Base-by-base conservation (phyloP, 2,113 vertebrate species). In the Larimichthys polyactis region DNA sequence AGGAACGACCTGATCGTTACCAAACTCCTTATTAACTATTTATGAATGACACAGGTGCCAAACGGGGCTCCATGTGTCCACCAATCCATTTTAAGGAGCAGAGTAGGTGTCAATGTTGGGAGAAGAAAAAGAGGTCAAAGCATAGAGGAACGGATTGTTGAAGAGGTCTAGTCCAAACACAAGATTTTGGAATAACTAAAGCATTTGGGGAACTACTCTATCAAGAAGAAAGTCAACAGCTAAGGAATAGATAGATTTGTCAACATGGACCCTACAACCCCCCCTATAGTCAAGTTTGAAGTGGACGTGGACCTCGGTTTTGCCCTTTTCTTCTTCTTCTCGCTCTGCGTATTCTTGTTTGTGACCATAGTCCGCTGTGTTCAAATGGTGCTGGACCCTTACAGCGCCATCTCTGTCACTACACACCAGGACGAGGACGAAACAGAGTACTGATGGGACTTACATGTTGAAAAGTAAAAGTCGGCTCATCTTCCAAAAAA, bases 311-410 rank as follows among this genome's bases (percentile, higher is more conserved):
- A 96, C 73, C 89, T 95, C 6, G 95, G 95, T 3, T 95, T 96
- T 67, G 95, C 94, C 15, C 72, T 95, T n/a, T 95, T 96, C 79
- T 96, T 95, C 85, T 90, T 96, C 60, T 87, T 85, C 54, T 83
- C 96, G n/a, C 95, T 96, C 49, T 95, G 95, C 65, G 83, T 95
- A 62, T 95, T 96, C 78, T 82, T 96, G 81, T 27, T 96, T 80
- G 88, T 88, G 79, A 94, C 94, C 15, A 90, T 96, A 4, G 79
- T 96, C 27, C 94, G 95, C 78, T 96, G 96, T 17, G 93, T 87
- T 77, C 93, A 95, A 78, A 94, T 96, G 87, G 95, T 96, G 15
- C 81, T 96, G 43, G 94, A 96, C 77, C 96, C 96, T 3, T 96
- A 96, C 93, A 95, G 94, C 1, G 82, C 90, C 3, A 76, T 95